Base-by-base conservation (phyloP, 2,888 invertebrate genomes). In the Oxyscelio sp. region DNA sequence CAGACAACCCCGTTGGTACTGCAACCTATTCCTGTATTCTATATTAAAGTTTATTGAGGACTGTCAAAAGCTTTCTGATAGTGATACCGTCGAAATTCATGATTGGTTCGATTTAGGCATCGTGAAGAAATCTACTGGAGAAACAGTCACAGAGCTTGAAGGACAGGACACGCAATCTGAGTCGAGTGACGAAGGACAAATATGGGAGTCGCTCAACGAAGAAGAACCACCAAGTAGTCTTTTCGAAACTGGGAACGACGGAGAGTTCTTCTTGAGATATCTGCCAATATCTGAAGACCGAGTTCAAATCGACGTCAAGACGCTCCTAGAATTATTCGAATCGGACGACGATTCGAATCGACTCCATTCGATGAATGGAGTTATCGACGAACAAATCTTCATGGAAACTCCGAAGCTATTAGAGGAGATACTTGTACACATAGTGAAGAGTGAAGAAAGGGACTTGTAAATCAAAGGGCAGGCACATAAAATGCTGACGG, bases 291-390 rank as follows among this genome's bases (percentile, higher is more conserved):
- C n/a, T n/a, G n/a, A n/a, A n/a, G n/a, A n/a, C n/a, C n/a, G n/a
- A n/a, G 2, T 21, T 21, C 48, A 1, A 4, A 4, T 19, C 19
- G 5, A 21, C 6, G 21, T 9, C 48, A 21, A 4, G 48, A 21
- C 8, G 21, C 21, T 15, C 48, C 48, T 19, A 2, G 21, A 21
- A 48, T 48, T 4, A 48, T 48, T 21, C 19, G 48, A 21, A 21
- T 21, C 2, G 48, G 48, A 48, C 21, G 6, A 21, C 48, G 11
- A 83, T 89, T 4, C 13, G 63, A n/a, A n/a, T n/a, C n/a, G n/a
- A n/a, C n/a, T 31, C 87, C 89, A 22, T 59, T 87, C 11, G 87
- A 87, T 88, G 13, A 87, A 87, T 54, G 86, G 87, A 8, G 34
- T 43, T 1, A 22, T 77, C 4, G 45, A 70, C 2, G 75, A 82